Percentiles rank a stretch among this genome's conserved stretches.
phyloP scores from a whole-genome alignment of 1,140 invertebrate species.

The Pissodes strobi region DNA sequence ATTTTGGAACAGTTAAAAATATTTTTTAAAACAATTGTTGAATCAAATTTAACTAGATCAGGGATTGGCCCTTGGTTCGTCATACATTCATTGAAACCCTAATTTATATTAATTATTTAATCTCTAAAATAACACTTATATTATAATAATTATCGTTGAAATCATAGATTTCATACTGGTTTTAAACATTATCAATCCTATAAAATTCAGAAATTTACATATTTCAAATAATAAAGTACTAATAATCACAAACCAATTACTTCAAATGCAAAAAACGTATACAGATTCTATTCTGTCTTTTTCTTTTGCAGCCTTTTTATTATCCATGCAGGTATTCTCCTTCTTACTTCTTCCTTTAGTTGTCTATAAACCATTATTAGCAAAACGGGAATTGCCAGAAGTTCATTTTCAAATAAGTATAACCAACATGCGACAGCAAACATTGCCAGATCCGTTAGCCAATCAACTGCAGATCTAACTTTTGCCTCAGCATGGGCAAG shows the following conservation, averaged over 20 bases:
- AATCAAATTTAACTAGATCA: too few relatives aligned
- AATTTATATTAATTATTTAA: too few relatives aligned
- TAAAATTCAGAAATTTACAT: background rate
- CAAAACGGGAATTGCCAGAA: constrained; percentile 75
- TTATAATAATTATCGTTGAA: too few relatives aligned
- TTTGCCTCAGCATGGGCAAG: constrained; percentile 61
- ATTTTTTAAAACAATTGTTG: too few relatives aligned
- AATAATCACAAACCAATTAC: background rate
- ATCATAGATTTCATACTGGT: constrained; percentile 1
- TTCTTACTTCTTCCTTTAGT: constrained; percentile 64
- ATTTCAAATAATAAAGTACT: background rate
- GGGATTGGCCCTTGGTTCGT: too few relatives aligned
- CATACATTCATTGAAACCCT: too few relatives aligned
- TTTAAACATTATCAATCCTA: background rate
- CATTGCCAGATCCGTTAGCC: constrained; percentile 71
- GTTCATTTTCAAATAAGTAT: constrained; percentile 77
- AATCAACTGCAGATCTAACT: constrained; percentile 68
- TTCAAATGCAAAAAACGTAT: background rate
- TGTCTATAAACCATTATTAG: constrained; percentile 75
- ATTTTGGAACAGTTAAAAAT: too few relatives aligned
- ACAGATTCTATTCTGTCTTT: background rate
- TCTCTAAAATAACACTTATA: too few relatives aligned
- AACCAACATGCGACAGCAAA: constrained; percentile 74
- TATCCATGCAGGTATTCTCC: constrained; percentile 56
- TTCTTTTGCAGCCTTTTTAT: constrained; percentile 14